These are phyloP conservation scores for Ectemnius cavifrons DNA, from an alignment of 2,888 invertebrate genomes.

Conservation along the genomic window DNA sequence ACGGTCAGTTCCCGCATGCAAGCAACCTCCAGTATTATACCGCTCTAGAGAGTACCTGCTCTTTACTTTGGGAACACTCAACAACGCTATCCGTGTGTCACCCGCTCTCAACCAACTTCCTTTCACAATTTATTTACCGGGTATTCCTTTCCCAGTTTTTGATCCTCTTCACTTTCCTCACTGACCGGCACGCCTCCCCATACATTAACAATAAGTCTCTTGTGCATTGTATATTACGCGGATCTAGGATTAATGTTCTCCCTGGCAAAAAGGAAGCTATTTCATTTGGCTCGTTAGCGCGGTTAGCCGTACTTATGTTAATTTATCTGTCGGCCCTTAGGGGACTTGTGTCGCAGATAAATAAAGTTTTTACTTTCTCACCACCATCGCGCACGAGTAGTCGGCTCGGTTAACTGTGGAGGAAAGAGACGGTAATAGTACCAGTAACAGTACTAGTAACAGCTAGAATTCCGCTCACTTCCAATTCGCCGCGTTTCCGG, in stretches of 20 bases:
- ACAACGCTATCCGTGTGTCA: neutral
- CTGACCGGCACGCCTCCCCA: neutral
- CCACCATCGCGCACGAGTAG: neutral
- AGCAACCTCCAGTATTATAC: neutral
- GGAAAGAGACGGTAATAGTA: no score
- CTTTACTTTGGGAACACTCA: neutral
- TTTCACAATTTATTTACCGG: neutral
- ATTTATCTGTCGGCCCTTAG: neutral
- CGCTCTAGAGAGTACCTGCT: neutral
- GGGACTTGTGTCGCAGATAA: no score
- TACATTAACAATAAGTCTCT: no score
- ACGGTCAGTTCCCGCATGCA: neutral
- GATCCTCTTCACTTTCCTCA: neutral
- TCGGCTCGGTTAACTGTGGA: neutral
- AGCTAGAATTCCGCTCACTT: neutral
- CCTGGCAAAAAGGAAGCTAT: neutral
- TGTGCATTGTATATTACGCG: no score
- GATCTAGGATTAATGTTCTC: neutral
- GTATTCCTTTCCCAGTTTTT: neutral
- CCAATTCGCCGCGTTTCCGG: neutral
- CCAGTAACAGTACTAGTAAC: no score
- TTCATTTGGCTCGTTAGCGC: constrained; percentile 1
- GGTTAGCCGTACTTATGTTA: neutral
- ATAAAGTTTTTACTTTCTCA: no score
- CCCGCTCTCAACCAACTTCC: neutral